These are phyloP conservation scores for Australoheros scitulus DNA, from an alignment of 2,113 vertebrate genomes.

Conservation along the genomic window DNA sequence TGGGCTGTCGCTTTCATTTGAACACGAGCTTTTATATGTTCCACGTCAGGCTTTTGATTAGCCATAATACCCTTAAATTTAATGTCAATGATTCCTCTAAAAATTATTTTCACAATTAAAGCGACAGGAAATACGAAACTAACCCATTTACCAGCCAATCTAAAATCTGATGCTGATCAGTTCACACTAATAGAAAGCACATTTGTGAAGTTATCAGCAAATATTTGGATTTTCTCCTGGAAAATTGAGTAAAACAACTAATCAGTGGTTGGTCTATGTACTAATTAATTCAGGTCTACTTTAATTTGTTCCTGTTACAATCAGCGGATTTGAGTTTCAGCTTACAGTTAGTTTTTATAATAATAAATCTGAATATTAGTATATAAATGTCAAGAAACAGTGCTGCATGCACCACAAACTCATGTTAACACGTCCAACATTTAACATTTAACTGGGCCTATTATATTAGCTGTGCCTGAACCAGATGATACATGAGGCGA, in stretches of 20 bases:
- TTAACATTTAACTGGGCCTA: neutral
- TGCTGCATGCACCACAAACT: neutral
- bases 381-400: neutral
- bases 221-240: neutral
- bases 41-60: neutral
- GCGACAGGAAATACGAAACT: neutral
- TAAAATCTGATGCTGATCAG: neutral
- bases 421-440: neutral
- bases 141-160: neutral
- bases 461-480: neutral
- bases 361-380: neutral
- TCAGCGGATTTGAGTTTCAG: neutral
- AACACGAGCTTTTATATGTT: neutral
- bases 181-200: neutral
- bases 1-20: slow-evolving; percentile 24
- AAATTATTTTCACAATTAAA: too few relatives aligned
- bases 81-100: too few relatives aligned
- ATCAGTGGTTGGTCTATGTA: neutral
- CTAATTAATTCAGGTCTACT: neutral
- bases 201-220: neutral
- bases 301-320: neutral
- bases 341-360: neutral
- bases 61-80: neutral
- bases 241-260: neutral
- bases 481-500: too few relatives aligned